Conservation (phyloP, 2,888 invertebrate genomes). For the Bedellia somnulentella region DNA sequence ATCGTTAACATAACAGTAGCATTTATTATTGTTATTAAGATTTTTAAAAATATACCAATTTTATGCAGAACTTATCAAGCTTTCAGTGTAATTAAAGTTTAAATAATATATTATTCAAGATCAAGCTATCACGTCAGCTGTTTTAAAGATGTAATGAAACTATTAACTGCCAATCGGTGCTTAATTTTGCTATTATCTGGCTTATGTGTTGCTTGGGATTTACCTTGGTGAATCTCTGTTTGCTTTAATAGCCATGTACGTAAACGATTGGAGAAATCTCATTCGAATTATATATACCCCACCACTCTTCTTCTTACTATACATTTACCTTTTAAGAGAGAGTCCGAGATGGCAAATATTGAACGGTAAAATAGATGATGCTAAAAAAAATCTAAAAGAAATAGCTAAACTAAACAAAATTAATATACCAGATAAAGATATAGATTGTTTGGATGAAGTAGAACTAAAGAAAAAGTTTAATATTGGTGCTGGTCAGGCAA, state of each 20-base stretch:
- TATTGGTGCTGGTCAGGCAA: constrained; percentile 17
- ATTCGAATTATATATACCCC: constrained; percentile 33
- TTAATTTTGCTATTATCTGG: no score
- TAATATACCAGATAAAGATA: constrained; percentile 21
- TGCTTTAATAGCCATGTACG: constrained; percentile 30
- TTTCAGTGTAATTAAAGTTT: no score
- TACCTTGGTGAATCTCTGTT: constrained; percentile 33
- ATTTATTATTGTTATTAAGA: no score
- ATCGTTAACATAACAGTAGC: no score
- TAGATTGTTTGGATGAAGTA: constrained; percentile 20
- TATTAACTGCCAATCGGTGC: no score
- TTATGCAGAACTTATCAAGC: no score
- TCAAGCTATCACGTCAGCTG: no score
- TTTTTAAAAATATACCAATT: no score
- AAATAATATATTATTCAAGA: no score
- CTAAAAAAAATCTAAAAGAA: constrained; percentile 20
- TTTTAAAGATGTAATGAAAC: no score
- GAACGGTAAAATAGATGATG: constrained; percentile 26
- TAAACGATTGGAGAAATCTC: constrained; percentile 34
- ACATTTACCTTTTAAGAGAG: constrained; percentile 25
- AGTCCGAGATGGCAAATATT: constrained; percentile 42
- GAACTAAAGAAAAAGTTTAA: constrained; percentile 26
- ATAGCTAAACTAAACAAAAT: constrained; percentile 29
- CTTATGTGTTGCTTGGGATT: no score
- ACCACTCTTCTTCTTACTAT: constrained; percentile 22